These are phyloP conservation scores for Aphodius sticticus DNA, from an alignment of 2,888 invertebrate species.

Conservation along the genomic window DNA sequence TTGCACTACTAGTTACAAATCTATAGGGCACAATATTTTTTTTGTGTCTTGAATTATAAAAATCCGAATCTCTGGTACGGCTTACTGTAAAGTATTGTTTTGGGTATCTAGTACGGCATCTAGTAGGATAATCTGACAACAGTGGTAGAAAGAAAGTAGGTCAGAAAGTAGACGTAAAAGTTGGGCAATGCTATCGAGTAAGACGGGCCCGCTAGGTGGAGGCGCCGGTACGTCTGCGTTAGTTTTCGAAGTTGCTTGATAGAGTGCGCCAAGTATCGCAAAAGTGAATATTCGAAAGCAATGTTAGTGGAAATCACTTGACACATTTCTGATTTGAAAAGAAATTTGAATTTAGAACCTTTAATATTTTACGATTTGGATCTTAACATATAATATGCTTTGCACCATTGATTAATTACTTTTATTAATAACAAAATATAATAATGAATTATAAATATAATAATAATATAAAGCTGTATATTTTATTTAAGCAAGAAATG, in stretches of 20 bases:
- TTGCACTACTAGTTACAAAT: too few species aligned
- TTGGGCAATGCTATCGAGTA: background rate
- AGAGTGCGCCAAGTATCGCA: background rate
- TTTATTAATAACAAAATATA: too few species aligned
- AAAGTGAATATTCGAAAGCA: too few species aligned
- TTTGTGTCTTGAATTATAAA: background rate
- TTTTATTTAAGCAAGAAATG: too few species aligned
- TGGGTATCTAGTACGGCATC: background rate
- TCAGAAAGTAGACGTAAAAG: conserved; percentile 19
- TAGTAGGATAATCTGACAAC: conserved; percentile 10
- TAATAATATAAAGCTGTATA: too few species aligned
- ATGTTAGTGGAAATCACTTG: too few species aligned
- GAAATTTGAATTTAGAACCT: too few species aligned
- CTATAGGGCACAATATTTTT: background rate
- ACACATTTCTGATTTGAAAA: too few species aligned
- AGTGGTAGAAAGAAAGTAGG: conserved; percentile 11
- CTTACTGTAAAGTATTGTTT: background rate
- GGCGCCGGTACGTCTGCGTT: conserved; percentile 17
- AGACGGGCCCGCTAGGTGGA: conserved; percentile 19
- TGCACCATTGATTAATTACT: too few species aligned
- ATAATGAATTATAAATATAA: too few species aligned
- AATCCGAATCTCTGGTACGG: background rate
- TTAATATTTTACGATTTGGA: too few species aligned
- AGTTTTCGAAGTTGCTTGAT: background rate
- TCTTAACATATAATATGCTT: too few species aligned